A percentile compares a stretch with the other conserved stretches of the same genome.
Evolutionary conservation across 1,140 invertebrate species (phyloP).

Genomic region (Drosophila busckii): DNA sequence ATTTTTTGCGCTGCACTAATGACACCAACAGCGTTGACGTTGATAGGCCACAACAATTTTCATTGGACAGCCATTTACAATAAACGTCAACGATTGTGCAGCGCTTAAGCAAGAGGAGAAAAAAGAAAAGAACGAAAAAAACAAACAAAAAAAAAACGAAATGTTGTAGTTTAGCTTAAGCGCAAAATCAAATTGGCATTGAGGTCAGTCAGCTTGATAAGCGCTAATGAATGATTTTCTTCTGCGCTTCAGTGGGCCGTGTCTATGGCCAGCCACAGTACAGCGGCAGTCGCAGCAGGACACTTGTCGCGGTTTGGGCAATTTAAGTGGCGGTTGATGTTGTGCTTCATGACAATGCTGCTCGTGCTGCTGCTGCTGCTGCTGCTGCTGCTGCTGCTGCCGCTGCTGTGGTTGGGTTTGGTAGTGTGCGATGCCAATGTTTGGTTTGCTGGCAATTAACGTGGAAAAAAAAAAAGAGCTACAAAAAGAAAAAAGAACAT

Average conservation of each 20-base stretch:
- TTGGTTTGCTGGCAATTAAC: constrained; percentile 75
- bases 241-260: constrained; percentile 67
- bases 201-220: constrained; percentile 64
- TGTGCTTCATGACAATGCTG: constrained; percentile 63
- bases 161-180: constrained; percentile 50
- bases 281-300: constrained; percentile 33
- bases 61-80: constrained; percentile 76
- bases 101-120: neutral
- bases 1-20: constrained; percentile 45
- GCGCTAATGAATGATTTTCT: constrained; percentile 76
- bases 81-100: constrained; percentile 65
- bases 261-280: constrained; percentile 34
- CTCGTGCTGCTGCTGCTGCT: neutral
- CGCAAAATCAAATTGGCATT: constrained; percentile 66
- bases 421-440: constrained; percentile 76
- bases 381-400: neutral
- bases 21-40: constrained; percentile 63
- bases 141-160: no score
- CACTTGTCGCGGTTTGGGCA: constrained; percentile 75
- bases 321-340: constrained; percentile 72
- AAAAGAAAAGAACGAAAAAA: constrained; percentile 22
- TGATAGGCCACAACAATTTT: constrained; percentile 76
- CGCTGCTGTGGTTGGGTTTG: constrained; percentile 46
- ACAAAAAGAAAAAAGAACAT: constrained; percentile 15
- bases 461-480: constrained; percentile 46